Percentiles rank a stretch among this genome's conserved stretches.
Evolutionary conservation across 2,113 vertebrate species (phyloP).

Genomic region (Tachycineta bicolor): DNA sequence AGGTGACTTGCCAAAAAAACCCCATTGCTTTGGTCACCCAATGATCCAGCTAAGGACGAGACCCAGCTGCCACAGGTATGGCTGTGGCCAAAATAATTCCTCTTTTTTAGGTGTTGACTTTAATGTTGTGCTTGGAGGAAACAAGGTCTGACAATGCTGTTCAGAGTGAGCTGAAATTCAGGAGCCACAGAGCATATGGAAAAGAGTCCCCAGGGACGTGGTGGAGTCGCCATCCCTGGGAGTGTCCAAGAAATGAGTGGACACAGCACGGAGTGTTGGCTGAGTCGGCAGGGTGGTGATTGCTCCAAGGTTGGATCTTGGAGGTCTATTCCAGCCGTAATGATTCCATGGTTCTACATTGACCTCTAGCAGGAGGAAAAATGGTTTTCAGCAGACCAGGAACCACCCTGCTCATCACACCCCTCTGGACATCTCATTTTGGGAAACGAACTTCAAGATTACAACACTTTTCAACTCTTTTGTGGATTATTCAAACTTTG

Average conservation of each 20-base stretch:
- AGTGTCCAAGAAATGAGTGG: background rate
- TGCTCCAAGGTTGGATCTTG: background rate
- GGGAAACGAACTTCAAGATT: background rate
- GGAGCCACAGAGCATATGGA: background rate
- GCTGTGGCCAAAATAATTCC: background rate
- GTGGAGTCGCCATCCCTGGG: background rate
- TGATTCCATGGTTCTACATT: background rate
- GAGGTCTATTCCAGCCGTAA: background rate
- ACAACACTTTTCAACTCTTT: background rate
- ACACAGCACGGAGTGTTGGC: background rate
- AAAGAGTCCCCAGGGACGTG: background rate
- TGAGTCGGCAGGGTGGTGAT: background rate
- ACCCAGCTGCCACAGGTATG: background rate
- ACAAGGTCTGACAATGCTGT: background rate
- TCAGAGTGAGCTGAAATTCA: rapidly evolving
- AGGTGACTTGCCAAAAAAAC: background rate
- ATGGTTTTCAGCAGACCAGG: background rate
- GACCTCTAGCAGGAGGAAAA: background rate
- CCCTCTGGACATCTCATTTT: background rate
- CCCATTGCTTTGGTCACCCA: background rate
- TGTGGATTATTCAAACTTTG: background rate
- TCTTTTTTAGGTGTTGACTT: background rate
- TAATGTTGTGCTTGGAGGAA: background rate
- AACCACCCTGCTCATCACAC: background rate
- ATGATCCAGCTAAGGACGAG: background rate